Base-by-base conservation (phyloP, 2,113 vertebrate genomes). In the Fulmarus glacialis region DNA sequence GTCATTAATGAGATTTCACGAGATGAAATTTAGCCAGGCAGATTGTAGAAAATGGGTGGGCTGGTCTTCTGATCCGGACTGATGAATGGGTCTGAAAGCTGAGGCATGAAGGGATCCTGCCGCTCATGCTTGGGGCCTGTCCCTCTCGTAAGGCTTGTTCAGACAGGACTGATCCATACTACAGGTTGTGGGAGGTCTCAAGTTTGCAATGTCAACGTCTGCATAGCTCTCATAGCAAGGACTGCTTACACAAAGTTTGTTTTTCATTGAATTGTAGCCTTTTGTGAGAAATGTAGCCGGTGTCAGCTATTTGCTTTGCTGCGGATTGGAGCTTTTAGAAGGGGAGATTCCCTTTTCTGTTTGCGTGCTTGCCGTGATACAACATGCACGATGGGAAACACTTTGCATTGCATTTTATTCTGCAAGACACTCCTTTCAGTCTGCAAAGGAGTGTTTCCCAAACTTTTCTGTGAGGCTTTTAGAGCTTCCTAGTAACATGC, bases 361-460 rank as follows among this genome's bases (percentile, higher is more conserved):
- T 40, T 3, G 9, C 1, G 1, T 36, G 38, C 34, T 53, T 40
- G 32, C n/a, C 5, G 1, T 24, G 50, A 12, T 60, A 53, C 14
- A 22, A 0, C 0, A 4, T 2, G 17, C 24, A 8, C 1, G 2
- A 36, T 9, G 34, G 50, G 29, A 26, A 70, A 77, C 12, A 2
- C 59, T 27, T 3, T 30, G 40, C 38, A 6, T 8, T 59, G n/a
- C 9, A 3, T 72, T 56, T 79, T 48, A 12, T 75, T 73, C 47
- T 78, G 60, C 9, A 15, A 22, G 43, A 53, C 12, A 56, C 12
- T 38, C 23, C 47, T 62, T 90, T 62, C 29, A 43, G 38, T 32
- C 55, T 36, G 26, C 22, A 36, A 30, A 52, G 43, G 47, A 47
- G 12, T 2, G 2, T 53, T 82, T 67, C 21, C n/a, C 70, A 40